Evolutionary conservation across 2,888 invertebrate genomes (phyloP).

Genomic region (Agonopterix heracliana): DNA sequence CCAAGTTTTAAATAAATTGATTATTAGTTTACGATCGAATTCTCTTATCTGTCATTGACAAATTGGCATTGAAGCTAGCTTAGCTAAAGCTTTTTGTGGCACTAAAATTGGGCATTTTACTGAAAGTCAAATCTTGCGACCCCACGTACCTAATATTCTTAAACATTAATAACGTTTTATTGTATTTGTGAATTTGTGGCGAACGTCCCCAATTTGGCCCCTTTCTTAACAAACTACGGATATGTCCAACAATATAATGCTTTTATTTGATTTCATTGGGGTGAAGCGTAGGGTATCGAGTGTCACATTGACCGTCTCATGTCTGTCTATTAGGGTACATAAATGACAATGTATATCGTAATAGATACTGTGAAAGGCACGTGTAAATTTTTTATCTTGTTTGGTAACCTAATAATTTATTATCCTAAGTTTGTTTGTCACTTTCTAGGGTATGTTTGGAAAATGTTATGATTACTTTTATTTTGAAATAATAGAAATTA

Average conservation of each 20-base stretch:
- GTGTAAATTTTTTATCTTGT: slow-evolving; percentile 30
- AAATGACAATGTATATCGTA: slow-evolving; percentile 47
- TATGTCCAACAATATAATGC: slow-evolving; percentile 31
- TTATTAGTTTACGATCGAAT: no score
- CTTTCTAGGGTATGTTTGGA: neutral
- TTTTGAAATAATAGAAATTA: neutral
- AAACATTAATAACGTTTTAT: neutral
- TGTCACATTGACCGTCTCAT: slow-evolving; percentile 59
- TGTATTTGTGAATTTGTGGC: slow-evolving; percentile 15
- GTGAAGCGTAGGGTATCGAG: slow-evolving; percentile 38
- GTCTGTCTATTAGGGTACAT: slow-evolving; percentile 50
- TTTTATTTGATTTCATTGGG: slow-evolving; percentile 56
- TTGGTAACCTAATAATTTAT: neutral
- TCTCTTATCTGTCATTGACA: no score
- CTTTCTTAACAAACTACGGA: slow-evolving; percentile 7
- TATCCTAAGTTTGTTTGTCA: neutral
- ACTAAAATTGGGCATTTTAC: no score
- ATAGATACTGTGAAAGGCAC: slow-evolving; percentile 33
- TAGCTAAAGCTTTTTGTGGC: no score
- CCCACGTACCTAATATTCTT: neutral
- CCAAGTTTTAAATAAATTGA: no score
- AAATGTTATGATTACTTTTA: neutral
- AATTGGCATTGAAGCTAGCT: no score
- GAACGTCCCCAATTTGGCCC: slow-evolving; percentile 22
- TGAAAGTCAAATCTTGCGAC: no score